These are phyloP conservation scores for Poicephalus gulielmi DNA, from an alignment of 2,113 vertebrate species.

Conservation along the genomic window DNA sequence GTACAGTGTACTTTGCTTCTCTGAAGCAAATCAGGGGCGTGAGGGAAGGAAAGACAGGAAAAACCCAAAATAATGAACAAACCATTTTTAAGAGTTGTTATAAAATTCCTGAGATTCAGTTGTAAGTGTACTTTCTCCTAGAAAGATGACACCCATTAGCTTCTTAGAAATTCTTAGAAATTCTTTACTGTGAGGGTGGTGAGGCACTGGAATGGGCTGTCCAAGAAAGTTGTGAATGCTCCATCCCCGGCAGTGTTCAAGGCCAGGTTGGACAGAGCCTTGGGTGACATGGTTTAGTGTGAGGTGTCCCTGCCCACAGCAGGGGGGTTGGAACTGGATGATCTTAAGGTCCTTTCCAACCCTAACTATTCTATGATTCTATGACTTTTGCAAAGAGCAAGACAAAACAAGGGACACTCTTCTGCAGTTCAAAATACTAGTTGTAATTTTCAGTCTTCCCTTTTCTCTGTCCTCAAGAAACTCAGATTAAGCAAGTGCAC, in stretches of 20 bases:
- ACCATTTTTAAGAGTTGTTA: slow-evolving; percentile 8
- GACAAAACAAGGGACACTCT: background rate
- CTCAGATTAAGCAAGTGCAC: background rate
- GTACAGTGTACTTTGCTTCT: background rate
- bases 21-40: background rate
- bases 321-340: too few species aligned
- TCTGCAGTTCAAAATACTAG: background rate
- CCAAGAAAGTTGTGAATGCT: too few species aligned
- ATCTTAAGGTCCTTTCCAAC: too few species aligned
- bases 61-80: slow-evolving; percentile 29
- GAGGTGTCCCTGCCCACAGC: too few species aligned
- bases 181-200: too few species aligned
- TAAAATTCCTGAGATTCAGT: slow-evolving; percentile 26
- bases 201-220: too few species aligned
- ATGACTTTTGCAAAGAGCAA: background rate
- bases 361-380: too few species aligned
- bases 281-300: too few species aligned
- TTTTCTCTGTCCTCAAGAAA: background rate
- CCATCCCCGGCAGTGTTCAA: too few species aligned
- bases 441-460: background rate
- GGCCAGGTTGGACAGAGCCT: too few species aligned
- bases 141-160: slow-evolving; percentile 38
- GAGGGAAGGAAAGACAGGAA: background rate
- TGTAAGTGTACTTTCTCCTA: background rate
- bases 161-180: background rate